Base-by-base conservation (phyloP, 2,888 invertebrate species). In the Philereme transversata region DNA sequence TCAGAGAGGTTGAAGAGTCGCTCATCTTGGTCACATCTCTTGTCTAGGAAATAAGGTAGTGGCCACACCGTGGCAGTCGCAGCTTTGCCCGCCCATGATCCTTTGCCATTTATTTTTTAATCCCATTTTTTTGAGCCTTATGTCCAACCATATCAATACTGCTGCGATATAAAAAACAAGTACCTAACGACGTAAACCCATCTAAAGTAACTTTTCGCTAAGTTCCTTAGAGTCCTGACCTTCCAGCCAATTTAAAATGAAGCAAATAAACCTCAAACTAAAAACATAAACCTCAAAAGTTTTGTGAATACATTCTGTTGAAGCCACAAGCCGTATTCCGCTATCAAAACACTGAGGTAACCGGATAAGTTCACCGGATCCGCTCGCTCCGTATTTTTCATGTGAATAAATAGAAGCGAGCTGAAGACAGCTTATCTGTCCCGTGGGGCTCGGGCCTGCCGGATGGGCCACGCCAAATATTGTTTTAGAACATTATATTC, bases 391-490 rank as follows among this genome's bases (percentile, higher is more conserved):
- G 4, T 44, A 59, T 53, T 58, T 51, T 49, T 48, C 58, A 49
- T 53, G 48, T 53, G 58, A 53, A 53, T 53, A 53, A 53, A 59
- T 59, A 49, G n/a, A 33, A 44, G 51, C 43, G 48, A 38, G 11
- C 49, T 36, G 58, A 49, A 52, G 58, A 59, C 53, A 59, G 48
- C 49, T 59, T 59, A 52, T 38, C 53, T 49, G 4, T 53, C 57
- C 49, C 51, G 46, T 34, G 56, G 50, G 7, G 35, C 35, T n/a
- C 44, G 11, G 50, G 35, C n/a, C 5, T 33, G 2, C 33, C 51
- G 44, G 11, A 44, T 36, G 49, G 36, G 36, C 34, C 33, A n/a
- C n/a, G 9, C 9, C n/a, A 50, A 35, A 47, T 33, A 45, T 43
- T 57, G 38, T 45, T 48, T 44, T 45, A 8, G 9, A 50, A 10